Base-by-base conservation (phyloP, 1,140 invertebrate genomes). In the Phortica variegata region DNA sequence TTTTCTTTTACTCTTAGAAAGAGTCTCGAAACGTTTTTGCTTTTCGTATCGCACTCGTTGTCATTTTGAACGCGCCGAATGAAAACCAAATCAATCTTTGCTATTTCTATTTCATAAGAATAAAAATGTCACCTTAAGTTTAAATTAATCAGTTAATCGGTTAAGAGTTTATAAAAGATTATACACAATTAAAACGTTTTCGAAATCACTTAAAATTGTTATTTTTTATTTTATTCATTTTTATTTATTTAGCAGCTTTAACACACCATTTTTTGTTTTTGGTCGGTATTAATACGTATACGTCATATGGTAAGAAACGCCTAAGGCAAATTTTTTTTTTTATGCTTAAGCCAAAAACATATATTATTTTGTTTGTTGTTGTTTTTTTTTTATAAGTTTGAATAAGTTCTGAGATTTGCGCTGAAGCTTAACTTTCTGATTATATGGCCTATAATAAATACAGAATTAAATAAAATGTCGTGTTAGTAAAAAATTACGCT, bases 71-170 rank as follows among this genome's bases (percentile, higher is more conserved):
- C 63, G 68, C 68, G 58, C 63, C 62, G 68, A 72, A 68, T 72
- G 68, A 72, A 72, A 72, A 72, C 68, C 68, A 72, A 71, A 72
- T 72, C 68, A 61, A 54, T 58, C 38, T n/a, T n/a, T n/a, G n/a
- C n/a, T n/a, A n/a, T n/a, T n/a, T n/a, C n/a, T n/a, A n/a, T n/a
- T n/a, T n/a, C n/a, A n/a, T n/a, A n/a, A n/a, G n/a, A n/a, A n/a
- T n/a, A n/a, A n/a, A n/a, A n/a, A n/a, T n/a, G n/a, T n/a, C n/a
- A n/a, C n/a, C n/a, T n/a, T n/a, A n/a, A n/a, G n/a, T n/a, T n/a
- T n/a, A n/a, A n/a, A n/a, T n/a, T n/a, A n/a, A n/a, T n/a, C n/a
- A n/a, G n/a, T n/a, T n/a, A n/a, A n/a, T n/a, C n/a, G n/a, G n/a
- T n/a, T n/a, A n/a, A n/a, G n/a, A n/a, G n/a, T n/a, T n/a, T n/a